These are phyloP conservation scores for Calliphora vicina DNA, from an alignment of 1,140 invertebrate genomes.

Conservation along the genomic window DNA sequence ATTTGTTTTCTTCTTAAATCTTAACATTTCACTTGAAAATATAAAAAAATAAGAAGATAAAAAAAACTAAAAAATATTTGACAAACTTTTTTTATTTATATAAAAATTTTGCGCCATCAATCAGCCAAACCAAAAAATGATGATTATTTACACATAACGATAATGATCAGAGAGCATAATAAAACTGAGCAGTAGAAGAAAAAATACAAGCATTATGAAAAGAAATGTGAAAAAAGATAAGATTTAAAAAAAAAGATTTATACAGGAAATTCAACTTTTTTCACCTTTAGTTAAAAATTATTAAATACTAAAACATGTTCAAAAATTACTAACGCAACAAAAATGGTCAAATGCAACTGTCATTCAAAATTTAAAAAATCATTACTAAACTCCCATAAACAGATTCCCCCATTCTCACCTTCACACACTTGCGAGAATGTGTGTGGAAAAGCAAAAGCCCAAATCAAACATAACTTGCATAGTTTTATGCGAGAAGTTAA, in stretches of 20 bases:
- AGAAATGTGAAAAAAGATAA: background rate
- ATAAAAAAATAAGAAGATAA: too few species aligned
- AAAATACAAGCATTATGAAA: too few species aligned
- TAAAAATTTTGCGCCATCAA: slow-evolving; percentile 9
- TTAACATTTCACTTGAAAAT: background rate
- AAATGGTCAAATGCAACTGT: slow-evolving; percentile 23
- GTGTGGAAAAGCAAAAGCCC: background rate
- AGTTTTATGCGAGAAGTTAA: slow-evolving; percentile 28
- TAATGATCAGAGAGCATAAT: background rate
- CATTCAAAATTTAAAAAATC: slow-evolving; percentile 31
- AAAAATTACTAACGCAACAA: background rate
- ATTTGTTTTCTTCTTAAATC: background rate
- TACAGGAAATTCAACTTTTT: slow-evolving; percentile 22
- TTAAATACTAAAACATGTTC: background rate
- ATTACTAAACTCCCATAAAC: background rate
- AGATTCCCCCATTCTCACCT: background rate
- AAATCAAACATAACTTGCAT: background rate
- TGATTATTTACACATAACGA: background rate
- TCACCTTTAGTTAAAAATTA: background rate
- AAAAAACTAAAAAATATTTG: background rate
- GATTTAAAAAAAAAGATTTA: background rate
- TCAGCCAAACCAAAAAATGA: slow-evolving; percentile 11
- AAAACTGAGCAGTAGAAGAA: too few species aligned
- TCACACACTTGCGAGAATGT: background rate
- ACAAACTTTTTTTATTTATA: background rate